Base-by-base conservation (phyloP, 92 coral and sea anemone species). In the Porites cylindrica region DNA sequence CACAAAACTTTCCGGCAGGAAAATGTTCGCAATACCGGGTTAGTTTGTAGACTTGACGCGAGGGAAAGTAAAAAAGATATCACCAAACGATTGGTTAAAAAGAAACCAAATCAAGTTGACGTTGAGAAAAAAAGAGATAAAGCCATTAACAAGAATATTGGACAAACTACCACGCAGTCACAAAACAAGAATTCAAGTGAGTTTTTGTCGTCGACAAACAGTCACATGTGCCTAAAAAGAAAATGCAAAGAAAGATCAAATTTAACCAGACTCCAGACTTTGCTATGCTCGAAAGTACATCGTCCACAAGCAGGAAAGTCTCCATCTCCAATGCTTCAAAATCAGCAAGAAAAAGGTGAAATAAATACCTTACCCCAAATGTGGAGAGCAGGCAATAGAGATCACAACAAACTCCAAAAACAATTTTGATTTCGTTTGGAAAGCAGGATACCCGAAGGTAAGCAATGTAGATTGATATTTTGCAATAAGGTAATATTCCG, bases 311-410 rank as follows among this genome's bases (percentile, higher is more conserved):
- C 77, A 12, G 38, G 58, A 10, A 24, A 12, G 14, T 18, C 59
- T 20, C 2, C 29, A 24, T 61, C 21, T 17, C 58, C 17, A 18
- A 17, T 21, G 26, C 51, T 16, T 14, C 32, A 81, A 23, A 38
- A 77, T n/a, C 76, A 69, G 67, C 77, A 81, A 32, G 58, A 61
- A 81, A 69, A 26, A 21, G 47, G 24, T 21, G 75, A 81, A 54
- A 81, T 29, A n/a, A 67, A 70, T 56, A 12, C 70, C 11, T 18
- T 51, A 53, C 5, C 38, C 58, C 38, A 61, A 18, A 18, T 54
- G 67, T 69, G 53, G 67, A 18, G 64, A 18, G 68, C 32, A 51
- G 58, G 38, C 47, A 81, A 70, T 24, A 58, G 7, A 10, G n/a
- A 12, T 56, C 19, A 13, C 66, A 54, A 19, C 8, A 13, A 32